These are phyloP conservation scores for Arremon aurantiirostris DNA, from an alignment of 2,797 vertebrate genomes.

Conservation along the genomic window DNA sequence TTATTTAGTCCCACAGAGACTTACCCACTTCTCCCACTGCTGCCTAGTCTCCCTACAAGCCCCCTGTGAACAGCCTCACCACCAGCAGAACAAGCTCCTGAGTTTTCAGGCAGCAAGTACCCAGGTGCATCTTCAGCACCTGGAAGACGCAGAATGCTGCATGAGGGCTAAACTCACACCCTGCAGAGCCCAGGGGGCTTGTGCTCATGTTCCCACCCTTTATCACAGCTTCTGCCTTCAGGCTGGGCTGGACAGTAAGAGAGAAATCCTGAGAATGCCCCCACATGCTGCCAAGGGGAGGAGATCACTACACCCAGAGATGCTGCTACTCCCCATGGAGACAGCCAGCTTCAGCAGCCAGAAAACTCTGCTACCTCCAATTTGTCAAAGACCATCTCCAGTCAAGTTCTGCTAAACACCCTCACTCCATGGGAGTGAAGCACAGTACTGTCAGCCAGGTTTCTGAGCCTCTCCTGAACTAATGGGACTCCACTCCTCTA, in stretches of 20 bases:
- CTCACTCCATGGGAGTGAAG: not conserved
- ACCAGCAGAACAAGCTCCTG: not conserved
- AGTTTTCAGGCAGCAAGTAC: not conserved
- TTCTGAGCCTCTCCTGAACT: not conserved
- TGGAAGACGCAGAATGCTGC: not conserved
- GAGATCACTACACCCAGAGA: not conserved
- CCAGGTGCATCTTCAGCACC: not conserved
- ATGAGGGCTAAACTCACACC: not conserved
- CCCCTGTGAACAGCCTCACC: not conserved
- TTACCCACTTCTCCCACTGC: not conserved
- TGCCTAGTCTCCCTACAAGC: not conserved
- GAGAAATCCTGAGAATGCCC: not conserved
- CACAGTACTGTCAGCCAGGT: fast-evolving
- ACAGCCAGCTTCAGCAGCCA: not conserved
- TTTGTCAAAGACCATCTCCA: not conserved
- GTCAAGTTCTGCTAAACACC: not conserved
- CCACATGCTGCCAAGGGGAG: fast-evolving
- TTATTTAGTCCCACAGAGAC: not conserved
- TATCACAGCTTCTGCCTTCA: not conserved
- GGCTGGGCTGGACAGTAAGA: not conserved
- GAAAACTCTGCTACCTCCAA: not conserved
- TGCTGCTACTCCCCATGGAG: not conserved
- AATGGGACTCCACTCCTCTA: not conserved
- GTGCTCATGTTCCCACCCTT: not conserved
- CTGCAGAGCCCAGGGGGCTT: not conserved